Evolutionary conservation across 53 echinoderm and acorn worm genomes (phyloP).

Genomic region (Glandiceps talaboti): DNA sequence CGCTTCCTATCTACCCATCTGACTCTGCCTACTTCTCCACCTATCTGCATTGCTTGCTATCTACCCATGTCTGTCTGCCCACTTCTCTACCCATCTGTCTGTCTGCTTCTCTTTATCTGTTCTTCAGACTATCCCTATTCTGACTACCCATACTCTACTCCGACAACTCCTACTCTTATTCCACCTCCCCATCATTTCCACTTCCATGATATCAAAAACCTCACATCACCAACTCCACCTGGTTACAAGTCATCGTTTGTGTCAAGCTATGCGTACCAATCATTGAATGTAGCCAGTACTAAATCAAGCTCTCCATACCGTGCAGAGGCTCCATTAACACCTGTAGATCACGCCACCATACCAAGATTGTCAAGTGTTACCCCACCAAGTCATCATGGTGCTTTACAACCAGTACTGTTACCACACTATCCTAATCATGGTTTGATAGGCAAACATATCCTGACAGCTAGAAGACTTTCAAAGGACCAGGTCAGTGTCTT

Average conservation of each 20-base stretch:
- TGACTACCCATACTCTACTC: neutral
- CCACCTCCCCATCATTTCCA: neutral
- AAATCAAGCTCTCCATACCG: neutral
- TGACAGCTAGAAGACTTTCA: conserved; percentile 68
- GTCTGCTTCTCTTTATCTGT: neutral
- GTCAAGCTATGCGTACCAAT: neutral
- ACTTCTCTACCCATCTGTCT: too few relatives aligned
- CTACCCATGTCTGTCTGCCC: too few relatives aligned
- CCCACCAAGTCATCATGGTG: neutral
- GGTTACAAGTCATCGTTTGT: neutral
- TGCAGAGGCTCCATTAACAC: neutral
- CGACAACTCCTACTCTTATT: neutral
- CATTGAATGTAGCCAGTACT: neutral
- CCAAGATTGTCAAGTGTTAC: neutral
- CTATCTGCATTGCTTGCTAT: too few relatives aligned
- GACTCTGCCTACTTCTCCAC: too few relatives aligned
- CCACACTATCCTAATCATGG: conserved; percentile 10
- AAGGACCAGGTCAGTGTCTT: conserved; percentile 73
- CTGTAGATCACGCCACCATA: neutral
- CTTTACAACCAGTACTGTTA: conserved; percentile 1
- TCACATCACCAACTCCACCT: neutral
- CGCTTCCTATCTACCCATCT: too few relatives aligned
- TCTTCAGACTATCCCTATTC: neutral
- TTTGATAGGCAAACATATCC: conserved; percentile 64
- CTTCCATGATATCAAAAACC: neutral